phyloP scores from a whole-genome alignment of 2,888 invertebrate genomes.

The Trilocha varians region DNA sequence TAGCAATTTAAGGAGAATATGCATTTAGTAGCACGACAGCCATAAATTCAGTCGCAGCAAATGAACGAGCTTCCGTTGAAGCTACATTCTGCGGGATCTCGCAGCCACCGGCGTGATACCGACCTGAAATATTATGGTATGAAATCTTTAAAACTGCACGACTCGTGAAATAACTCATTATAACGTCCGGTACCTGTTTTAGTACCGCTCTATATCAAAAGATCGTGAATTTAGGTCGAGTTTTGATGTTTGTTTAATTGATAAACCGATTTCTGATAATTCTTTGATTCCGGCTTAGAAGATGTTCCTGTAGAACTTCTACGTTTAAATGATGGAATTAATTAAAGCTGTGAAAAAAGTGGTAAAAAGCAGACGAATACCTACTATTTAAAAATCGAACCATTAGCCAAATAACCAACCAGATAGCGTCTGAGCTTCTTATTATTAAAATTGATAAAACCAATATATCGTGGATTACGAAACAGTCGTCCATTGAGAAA shows the following conservation, averaged over 20 bases:
- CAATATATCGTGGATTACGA: not conserved
- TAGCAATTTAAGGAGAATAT: conserved; percentile 47
- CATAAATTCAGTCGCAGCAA: conserved; percentile 40
- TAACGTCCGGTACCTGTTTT: conserved; percentile 1
- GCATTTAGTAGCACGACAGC: conserved; percentile 45
- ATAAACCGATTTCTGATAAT: not conserved
- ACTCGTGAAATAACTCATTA: conserved; percentile 6
- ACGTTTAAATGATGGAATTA: too few relatives aligned
- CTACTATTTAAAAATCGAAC: too few relatives aligned
- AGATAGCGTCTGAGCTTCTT: too few relatives aligned
- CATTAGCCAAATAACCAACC: too few relatives aligned
- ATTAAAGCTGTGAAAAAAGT: too few relatives aligned
- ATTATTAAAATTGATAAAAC: too few relatives aligned
- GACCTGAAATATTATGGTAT: conserved; percentile 17
- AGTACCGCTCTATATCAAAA: not conserved
- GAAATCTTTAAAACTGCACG: conserved; percentile 10
- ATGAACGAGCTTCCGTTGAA: conserved; percentile 39
- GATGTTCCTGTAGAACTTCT: too few relatives aligned
- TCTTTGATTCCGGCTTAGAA: not conserved
- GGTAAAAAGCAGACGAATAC: too few relatives aligned
- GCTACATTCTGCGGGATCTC: conserved; percentile 32
- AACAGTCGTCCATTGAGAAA: not conserved
- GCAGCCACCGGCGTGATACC: conserved; percentile 26
- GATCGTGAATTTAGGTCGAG: not conserved
- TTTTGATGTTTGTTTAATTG: not conserved